Evolutionary conservation across 2,113 vertebrate genomes (phyloP).

Genomic region (Stercorarius parasiticus): DNA sequence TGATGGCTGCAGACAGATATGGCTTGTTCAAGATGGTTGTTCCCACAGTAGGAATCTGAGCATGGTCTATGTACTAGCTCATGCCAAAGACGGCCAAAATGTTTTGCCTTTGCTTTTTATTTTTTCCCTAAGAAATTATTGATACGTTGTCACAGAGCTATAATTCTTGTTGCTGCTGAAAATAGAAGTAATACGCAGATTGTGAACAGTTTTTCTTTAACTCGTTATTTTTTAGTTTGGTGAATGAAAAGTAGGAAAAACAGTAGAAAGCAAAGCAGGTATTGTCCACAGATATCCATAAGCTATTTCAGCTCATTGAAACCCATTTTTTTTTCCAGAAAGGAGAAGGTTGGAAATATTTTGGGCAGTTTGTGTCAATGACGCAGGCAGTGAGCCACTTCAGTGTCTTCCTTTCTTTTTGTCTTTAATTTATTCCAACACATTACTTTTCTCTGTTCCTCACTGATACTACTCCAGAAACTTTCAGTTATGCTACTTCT

Average conservation of each 20-base stretch:
- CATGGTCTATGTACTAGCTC: background rate
- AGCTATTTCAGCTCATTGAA: background rate
- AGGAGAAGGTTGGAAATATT: background rate
- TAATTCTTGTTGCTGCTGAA: background rate
- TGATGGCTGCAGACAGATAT: background rate
- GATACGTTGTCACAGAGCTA: background rate
- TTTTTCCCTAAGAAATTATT: background rate
- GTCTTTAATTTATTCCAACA: background rate
- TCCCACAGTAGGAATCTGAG: conserved; percentile 9
- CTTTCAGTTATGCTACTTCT: background rate
- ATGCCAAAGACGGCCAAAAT: background rate
- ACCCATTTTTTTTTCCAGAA: background rate
- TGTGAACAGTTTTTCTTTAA: background rate
- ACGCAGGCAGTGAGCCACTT: background rate
- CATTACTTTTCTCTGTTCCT: background rate
- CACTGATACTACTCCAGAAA: background rate
- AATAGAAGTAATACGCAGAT: background rate
- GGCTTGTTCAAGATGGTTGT: background rate
- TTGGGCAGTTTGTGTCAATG: background rate
- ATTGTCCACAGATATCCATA: background rate
- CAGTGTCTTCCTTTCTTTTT: background rate
- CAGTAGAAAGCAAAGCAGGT: background rate
- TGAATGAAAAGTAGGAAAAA: background rate
- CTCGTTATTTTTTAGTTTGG: background rate
- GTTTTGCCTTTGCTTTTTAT: background rate